phyloP scores from a whole-genome alignment of 2,797 vertebrate genomes.

The Pogonophryne albipinna region DNA sequence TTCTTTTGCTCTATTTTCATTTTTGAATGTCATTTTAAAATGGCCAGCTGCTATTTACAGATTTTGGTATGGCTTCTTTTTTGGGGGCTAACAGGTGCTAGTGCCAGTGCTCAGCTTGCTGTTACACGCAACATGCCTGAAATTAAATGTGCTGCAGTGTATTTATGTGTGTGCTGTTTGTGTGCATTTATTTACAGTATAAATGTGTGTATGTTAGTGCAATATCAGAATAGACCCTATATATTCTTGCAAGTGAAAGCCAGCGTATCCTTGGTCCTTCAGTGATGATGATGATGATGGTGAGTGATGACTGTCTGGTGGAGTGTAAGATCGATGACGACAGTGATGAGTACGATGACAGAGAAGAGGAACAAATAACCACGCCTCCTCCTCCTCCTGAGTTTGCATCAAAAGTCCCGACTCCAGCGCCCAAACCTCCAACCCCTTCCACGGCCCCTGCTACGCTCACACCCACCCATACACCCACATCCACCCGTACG shows the following conservation, averaged over 20 bases:
- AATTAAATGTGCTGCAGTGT: conserved; percentile 24
- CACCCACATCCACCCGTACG: not conserved
- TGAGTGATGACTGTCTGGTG: conserved; percentile 83
- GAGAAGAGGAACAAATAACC: conserved; percentile 61
- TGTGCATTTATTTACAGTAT: not conserved
- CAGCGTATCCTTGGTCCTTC: conserved; percentile 4
- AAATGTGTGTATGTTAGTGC: not conserved
- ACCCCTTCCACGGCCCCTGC: conserved; percentile 49
- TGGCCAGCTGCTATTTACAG: conserved; percentile 70
- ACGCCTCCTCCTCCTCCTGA: conserved; percentile 79
- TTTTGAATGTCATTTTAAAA: conserved; percentile 44
- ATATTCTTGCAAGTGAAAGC: not conserved
- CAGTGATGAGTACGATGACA: conserved; percentile 59
- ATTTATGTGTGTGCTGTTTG: not conserved
- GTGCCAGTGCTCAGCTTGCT: conserved; percentile 33
- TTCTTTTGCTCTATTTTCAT: not conserved
- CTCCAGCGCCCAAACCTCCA: conserved; percentile 61
- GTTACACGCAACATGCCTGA: conserved; percentile 31
- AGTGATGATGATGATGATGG: conserved; percentile 61
- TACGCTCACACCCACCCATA: conserved; percentile 20
- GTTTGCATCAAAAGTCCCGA: conserved; percentile 72
- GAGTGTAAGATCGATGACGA: conserved; percentile 85
- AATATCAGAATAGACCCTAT: not conserved
- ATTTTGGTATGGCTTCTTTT: conserved; percentile 67
- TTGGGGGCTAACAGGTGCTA: conserved; percentile 65